phyloP scores from a whole-genome alignment of 2,113 vertebrate genomes.

The Passer montanus region DNA sequence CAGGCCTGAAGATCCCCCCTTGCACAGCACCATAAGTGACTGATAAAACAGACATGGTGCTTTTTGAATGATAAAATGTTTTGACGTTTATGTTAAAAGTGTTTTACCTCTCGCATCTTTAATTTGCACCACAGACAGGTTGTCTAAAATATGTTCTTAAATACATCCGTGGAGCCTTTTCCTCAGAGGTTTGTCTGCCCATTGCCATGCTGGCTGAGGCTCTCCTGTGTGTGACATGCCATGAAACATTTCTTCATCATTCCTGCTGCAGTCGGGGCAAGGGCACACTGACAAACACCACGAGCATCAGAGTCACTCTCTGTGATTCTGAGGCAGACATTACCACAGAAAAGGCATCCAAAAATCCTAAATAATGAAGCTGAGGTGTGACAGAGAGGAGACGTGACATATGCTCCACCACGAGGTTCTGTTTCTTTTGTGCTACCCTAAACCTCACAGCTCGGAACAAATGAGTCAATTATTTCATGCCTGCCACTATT shows the following conservation, averaged over 20 bases:
- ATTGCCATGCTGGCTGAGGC: neutral
- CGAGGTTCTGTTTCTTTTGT: neutral
- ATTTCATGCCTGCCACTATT: neutral
- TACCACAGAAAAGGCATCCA: neutral
- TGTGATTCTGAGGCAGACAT: neutral
- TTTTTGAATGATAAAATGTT: neutral
- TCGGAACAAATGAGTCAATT: neutral
- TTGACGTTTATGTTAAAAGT: neutral
- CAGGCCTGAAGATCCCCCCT: slow-evolving; percentile 5
- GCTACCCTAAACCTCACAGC: neutral
- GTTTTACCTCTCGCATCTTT: slow-evolving; percentile 26
- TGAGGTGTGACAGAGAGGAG: neutral
- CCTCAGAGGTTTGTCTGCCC: neutral
- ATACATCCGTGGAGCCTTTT: neutral
- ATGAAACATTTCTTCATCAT: neutral
- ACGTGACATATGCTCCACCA: neutral
- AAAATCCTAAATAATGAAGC: neutral
- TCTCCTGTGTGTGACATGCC: neutral
- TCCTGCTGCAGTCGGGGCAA: neutral
- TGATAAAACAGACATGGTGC: neutral
- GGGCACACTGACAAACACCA: slow-evolving; percentile 7
- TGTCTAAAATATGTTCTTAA: neutral
- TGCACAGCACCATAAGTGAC: neutral
- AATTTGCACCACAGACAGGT: slow-evolving; percentile 25
- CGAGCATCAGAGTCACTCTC: slow-evolving; percentile 1